phyloP scores from a whole-genome alignment of 2,113 vertebrate species.

The Passer montanus region DNA sequence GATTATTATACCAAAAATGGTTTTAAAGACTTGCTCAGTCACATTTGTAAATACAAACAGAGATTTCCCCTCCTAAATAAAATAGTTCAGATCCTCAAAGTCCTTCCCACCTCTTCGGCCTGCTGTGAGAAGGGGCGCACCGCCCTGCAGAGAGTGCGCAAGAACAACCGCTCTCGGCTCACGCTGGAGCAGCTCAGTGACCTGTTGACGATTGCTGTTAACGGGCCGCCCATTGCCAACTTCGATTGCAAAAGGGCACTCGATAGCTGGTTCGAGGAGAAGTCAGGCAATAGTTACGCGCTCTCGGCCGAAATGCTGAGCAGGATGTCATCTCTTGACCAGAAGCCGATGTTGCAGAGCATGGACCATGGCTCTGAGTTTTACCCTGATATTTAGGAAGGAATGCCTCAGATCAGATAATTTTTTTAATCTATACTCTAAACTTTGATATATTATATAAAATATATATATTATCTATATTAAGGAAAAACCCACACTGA shows the following conservation, averaged over 20 bases:
- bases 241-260: slow-evolving; percentile 92
- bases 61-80: slow-evolving; percentile 90
- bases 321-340: slow-evolving; percentile 85
- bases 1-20: slow-evolving; percentile 91
- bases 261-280: slow-evolving; percentile 98
- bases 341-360: slow-evolving; percentile 83
- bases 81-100: slow-evolving; percentile 86
- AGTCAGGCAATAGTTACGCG: slow-evolving; percentile 87
- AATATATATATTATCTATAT: slow-evolving; percentile 70
- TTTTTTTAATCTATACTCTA: slow-evolving; percentile 81
- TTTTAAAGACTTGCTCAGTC: slow-evolving; percentile 89
- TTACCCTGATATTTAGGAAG: slow-evolving; percentile 84
- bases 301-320: slow-evolving; percentile 85
- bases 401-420: slow-evolving; percentile 67
- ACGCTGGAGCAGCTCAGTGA: slow-evolving; percentile 92
- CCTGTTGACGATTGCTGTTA: slow-evolving; percentile 86
- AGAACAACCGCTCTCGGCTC: slow-evolving; percentile 88
- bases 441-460: slow-evolving; percentile 85
- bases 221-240: slow-evolving; percentile 86
- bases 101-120: slow-evolving; percentile 87
- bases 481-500: slow-evolving; percentile 79
- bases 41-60: slow-evolving; percentile 90
- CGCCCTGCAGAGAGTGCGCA: slow-evolving; percentile 85
- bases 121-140: slow-evolving; percentile 91
- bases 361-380: slow-evolving; percentile 86